Conservation (phyloP, 2,113 vertebrate species). For the Lepus europaeus region DNA sequence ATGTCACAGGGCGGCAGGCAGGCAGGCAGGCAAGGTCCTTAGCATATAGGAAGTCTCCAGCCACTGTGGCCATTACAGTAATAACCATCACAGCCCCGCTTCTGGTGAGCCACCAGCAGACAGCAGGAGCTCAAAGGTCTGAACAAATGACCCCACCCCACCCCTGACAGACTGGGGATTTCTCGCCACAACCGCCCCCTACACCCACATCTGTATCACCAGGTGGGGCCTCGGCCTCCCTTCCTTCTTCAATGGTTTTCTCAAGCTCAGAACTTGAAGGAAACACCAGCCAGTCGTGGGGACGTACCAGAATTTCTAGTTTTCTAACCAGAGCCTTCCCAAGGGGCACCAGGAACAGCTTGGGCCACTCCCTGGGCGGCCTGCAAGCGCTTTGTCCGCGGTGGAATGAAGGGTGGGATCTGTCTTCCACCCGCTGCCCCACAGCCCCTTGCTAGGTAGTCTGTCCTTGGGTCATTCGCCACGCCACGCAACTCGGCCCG, state of each 20-base stretch:
- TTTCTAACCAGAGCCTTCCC: not conserved
- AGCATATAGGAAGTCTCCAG: not conserved
- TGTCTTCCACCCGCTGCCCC: not conserved
- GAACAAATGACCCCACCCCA: not conserved
- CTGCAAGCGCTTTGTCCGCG: not conserved
- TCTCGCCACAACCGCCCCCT: not conserved
- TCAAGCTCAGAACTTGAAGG: slow-evolving; percentile 18
- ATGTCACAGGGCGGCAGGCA: no score
- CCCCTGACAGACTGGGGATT: not conserved
- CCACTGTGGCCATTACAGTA: not conserved
- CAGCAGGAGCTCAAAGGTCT: not conserved
- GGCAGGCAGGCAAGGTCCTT: not conserved
- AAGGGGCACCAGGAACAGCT: not conserved
- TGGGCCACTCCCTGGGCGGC: not conserved
- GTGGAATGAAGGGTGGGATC: not conserved
- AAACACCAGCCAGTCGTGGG: not conserved
- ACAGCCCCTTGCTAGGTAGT: not conserved
- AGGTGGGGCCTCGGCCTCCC: not conserved
- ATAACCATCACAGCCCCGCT: not conserved
- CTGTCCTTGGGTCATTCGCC: not conserved
- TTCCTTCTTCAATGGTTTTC: not conserved
- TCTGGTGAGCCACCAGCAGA: not conserved
- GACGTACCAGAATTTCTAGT: not conserved
- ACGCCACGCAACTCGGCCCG: not conserved
- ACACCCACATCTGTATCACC: not conserved